These are phyloP conservation scores for Drosophila navojoa DNA, from an alignment of 1,140 invertebrate genomes.

Conservation along the genomic window DNA sequence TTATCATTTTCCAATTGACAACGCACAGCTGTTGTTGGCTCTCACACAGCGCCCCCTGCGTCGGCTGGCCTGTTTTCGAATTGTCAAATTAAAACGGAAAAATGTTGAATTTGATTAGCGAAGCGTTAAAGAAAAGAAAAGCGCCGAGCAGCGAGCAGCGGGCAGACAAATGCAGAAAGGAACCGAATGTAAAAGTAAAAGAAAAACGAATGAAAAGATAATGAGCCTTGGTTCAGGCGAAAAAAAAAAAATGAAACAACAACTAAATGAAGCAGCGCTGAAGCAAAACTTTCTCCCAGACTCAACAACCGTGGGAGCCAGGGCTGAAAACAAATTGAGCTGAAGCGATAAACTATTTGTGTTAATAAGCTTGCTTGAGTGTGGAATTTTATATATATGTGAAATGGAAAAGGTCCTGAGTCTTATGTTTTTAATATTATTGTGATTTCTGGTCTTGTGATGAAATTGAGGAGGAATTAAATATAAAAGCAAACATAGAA, in stretches of 20 bases:
- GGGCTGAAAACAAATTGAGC: constrained; percentile 22
- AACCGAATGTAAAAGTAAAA: constrained; percentile 2
- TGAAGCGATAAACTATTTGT: neutral
- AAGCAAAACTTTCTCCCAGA: constrained; percentile 61
- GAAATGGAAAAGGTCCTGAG: too few species aligned
- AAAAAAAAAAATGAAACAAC: too few species aligned
- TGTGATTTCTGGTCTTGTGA: too few species aligned
- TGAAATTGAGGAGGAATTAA: too few species aligned
- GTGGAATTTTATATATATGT: too few species aligned
- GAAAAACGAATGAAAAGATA: constrained; percentile 58
- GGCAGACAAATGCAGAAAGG: constrained; percentile 22
- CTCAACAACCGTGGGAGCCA: constrained; percentile 48
- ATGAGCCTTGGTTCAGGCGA: constrained; percentile 62
- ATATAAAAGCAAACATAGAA: too few species aligned
- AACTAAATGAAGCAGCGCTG: constrained; percentile 46
- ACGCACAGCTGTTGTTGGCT: constrained; percentile 66
- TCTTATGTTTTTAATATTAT: too few species aligned
- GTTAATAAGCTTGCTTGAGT: too few species aligned
- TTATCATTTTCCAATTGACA: constrained; percentile 80
- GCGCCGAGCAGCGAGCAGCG: neutral
- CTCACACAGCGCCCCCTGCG: neutral
- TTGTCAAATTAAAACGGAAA: constrained; percentile 81
- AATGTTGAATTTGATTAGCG: constrained; percentile 82
- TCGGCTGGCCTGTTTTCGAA: constrained; percentile 62
- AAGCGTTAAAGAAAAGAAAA: constrained; percentile 76